Evolutionary conservation across 1,140 invertebrate genomes (phyloP).

Genomic region (Eriosoma lanigerum): DNA sequence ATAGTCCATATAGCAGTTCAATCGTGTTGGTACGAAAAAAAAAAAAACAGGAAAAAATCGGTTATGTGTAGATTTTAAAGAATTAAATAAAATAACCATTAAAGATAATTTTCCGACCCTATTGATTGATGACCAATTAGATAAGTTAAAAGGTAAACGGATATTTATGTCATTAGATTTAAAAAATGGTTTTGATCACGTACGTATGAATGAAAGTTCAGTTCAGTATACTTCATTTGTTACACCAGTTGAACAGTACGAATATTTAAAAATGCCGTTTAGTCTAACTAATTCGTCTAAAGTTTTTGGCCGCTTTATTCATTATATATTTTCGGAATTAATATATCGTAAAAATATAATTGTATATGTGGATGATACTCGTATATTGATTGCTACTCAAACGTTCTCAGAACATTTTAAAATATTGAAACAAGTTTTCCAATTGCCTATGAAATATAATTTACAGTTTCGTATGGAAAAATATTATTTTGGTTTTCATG

Average conservation of each 20-base stretch:
- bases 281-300: not conserved
- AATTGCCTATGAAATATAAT: not conserved
- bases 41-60: too few relatives aligned
- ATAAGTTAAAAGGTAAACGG: not conserved
- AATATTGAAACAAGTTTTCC: not conserved
- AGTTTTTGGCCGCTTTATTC: not conserved
- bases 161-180: not conserved
- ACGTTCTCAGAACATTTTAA: not conserved
- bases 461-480: not conserved
- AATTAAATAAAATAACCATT: not conserved
- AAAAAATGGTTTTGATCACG: not conserved
- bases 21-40: too few relatives aligned
- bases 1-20: not conserved
- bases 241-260: not conserved
- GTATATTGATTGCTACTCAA: not conserved
- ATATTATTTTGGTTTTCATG: not conserved
- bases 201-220: not conserved
- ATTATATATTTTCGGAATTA: not conserved
- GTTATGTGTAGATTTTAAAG: too few relatives aligned
- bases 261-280: not conserved
- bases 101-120: not conserved
- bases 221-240: not conserved
- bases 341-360: not conserved
- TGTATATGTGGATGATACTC: not conserved
- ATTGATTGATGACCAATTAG: not conserved